Evolutionary conservation across 2,888 invertebrate genomes (phyloP).

Genomic region (Ormyrus pomaceus): DNA sequence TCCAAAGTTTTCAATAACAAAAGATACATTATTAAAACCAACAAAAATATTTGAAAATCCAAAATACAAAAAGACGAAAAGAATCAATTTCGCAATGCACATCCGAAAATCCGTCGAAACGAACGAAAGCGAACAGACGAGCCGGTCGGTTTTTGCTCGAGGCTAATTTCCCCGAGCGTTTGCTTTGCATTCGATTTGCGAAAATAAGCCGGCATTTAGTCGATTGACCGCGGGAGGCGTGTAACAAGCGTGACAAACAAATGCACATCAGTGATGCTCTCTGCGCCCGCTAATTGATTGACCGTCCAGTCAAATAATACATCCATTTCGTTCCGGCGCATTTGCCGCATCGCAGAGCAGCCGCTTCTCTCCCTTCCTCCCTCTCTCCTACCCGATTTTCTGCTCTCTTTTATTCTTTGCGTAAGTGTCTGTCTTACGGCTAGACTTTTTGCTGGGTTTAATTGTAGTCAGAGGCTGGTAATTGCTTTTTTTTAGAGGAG

Average conservation of each 20-base stretch:
- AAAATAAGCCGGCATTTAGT: constrained; percentile 54
- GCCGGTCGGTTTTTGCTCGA: not conserved
- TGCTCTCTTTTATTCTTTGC: not conserved
- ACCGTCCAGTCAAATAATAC: constrained; percentile 67
- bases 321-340: constrained; percentile 59
- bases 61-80: too few species aligned
- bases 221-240: constrained; percentile 46
- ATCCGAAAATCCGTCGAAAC: too few species aligned
- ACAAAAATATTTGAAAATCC: too few species aligned
- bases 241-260: constrained; percentile 70
- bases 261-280: constrained; percentile 66
- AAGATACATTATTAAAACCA: too few species aligned
- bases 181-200: constrained; percentile 36
- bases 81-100: too few species aligned
- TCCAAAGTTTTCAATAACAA: too few species aligned
- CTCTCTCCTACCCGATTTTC: not conserved
- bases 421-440: too few species aligned
- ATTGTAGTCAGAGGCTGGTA: not conserved
- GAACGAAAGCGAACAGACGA: too few species aligned
- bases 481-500: not conserved
- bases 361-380: not conserved
- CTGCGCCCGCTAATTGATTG: constrained; percentile 69
- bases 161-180: constrained; percentile 22
- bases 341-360: constrained; percentile 52
- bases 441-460: too few species aligned